phyloP scores from a whole-genome alignment of 2,797 vertebrate species.

The Loris lydekkerianus region DNA sequence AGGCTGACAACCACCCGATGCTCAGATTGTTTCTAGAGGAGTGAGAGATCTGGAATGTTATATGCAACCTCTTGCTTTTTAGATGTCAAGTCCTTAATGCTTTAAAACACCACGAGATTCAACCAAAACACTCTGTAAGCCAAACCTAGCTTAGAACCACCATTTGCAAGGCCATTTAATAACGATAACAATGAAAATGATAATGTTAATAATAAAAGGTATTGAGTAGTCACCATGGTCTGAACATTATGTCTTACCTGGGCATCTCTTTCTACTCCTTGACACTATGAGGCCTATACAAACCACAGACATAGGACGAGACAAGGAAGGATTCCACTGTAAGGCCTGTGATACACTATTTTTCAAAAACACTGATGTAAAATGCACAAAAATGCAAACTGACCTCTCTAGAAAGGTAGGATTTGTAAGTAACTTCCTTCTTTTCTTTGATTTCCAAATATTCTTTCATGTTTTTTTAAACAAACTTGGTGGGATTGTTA shows the following conservation, averaged over 20 bases:
- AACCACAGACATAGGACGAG: background rate
- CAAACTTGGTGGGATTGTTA: background rate
- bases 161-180: background rate
- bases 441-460: background rate
- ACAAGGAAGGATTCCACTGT: rapidly evolving
- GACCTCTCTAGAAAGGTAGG: background rate
- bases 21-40: background rate
- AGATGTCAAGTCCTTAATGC: background rate
- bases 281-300: background rate
- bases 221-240: rapidly evolving
- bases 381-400: background rate
- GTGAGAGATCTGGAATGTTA: background rate
- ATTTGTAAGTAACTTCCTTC: background rate
- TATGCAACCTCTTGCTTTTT: background rate
- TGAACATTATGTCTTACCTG: rapidly evolving
- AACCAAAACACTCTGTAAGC: background rate
- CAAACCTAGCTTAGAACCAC: background rate
- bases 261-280: background rate
- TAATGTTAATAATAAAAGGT: too few relatives aligned
- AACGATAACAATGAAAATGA: background rate
- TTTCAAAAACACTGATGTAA: background rate
- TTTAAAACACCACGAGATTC: background rate
- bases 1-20: background rate
- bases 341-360: background rate
- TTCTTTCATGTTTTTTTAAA: background rate